Evolutionary conservation across 2,797 vertebrate genomes (phyloP), one percentile per base, ranked within the genome.

Genomic region (Sebastiscus albofasciatus): DNA sequence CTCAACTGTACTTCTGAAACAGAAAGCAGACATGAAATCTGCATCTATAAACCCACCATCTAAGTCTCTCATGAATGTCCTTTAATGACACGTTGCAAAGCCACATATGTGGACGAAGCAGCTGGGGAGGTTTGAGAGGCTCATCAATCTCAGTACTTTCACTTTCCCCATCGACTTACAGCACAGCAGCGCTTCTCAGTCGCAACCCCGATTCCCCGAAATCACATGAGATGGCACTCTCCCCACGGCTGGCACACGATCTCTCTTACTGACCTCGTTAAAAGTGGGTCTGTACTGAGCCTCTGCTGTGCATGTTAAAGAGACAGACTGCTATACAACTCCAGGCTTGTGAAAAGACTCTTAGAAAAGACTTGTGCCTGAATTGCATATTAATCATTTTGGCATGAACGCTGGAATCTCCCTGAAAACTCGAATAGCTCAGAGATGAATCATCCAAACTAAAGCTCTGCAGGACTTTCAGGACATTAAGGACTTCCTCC

Each of bases 181-280:
- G 8, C 8, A 0, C 31, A 8, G 12, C 27, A 55, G 74, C 0
- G 0, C 27, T 88, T 90, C 84, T 49, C 64, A 1, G 5, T 55
- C 13, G 0, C 49, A 34, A 72, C 56, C 10, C 24, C 0, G 12
- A n/a, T 93, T 93, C 87, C 24, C 26, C 0, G 66, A 91, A 92
- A 74, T 56, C 91, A 90, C 67, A 9, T 89, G 90, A 12, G 4
- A 0, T 0, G 0, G 3, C 1, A 1, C 2, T 18, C 22, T 26
- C 4, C 61, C 42, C 52, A 18, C 0, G 1, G 20, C 59, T 61
- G 67, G 27, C 27, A 10, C 6, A 0, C 3, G 2, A 2, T 1
- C 18, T 20, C 13, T 16, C 8, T 0, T 6, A 67, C 2, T 8
- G 64, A n/a, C 26, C 42, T n/a, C 1, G 0, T 73, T 27, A 26